phyloP scores from a whole-genome alignment of 2,888 invertebrate genomes.

The Parelbella ahira region DNA sequence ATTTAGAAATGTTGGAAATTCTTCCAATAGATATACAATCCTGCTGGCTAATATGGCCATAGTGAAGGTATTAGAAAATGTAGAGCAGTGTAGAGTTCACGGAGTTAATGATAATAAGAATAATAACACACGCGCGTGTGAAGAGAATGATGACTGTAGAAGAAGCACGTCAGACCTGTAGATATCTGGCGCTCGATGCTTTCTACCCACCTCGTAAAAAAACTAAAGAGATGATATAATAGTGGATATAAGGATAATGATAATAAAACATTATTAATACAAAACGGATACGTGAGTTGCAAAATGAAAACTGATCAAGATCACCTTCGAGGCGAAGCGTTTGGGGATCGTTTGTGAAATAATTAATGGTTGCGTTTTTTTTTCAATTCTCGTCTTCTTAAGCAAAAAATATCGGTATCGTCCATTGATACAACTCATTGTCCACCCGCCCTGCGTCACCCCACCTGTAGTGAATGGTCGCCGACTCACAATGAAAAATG shows the following conservation, averaged over 20 bases:
- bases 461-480: conserved; percentile 76
- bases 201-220: no score
- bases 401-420: conserved; percentile 59
- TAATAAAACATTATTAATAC: conserved; percentile 13
- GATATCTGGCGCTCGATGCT: no score
- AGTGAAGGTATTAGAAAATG: no score
- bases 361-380: conserved; percentile 61
- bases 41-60: conserved; percentile 3
- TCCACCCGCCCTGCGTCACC: conserved; percentile 58
- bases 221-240: no score
- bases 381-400: conserved; percentile 51
- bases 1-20: conserved; percentile 17
- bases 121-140: no score
- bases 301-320: conserved; percentile 25
- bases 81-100: no score
- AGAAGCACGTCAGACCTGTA: no score
- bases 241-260: no score
- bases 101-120: no score
- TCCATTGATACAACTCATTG: conserved; percentile 76
- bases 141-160: no score
- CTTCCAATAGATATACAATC: conserved; percentile 6
- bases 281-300: conserved; percentile 19
- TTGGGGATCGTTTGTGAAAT: conserved; percentile 44
- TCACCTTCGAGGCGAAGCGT: conserved; percentile 14
- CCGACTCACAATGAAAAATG: conserved; percentile 70